Percentiles rank a stretch among this genome's conserved stretches.
phyloP scores from a whole-genome alignment of 2,797 vertebrate species.

The Microhierax caerulescens region DNA sequence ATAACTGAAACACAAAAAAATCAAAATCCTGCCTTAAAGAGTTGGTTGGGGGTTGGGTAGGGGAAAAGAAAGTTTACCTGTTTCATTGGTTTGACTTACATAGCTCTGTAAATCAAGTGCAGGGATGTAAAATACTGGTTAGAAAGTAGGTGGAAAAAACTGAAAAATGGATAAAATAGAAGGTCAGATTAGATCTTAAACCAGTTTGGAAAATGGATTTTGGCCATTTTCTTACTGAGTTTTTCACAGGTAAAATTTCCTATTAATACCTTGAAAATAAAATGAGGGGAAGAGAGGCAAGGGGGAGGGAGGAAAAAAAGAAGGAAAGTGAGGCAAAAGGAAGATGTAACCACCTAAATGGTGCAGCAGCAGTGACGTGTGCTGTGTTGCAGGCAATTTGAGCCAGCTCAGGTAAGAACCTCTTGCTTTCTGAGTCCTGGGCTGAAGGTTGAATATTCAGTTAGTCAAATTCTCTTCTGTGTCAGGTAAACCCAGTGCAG shows the following conservation, averaged over 20 bases:
- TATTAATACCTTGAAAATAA: background rate
- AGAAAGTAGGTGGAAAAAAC: background rate
- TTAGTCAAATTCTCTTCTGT: background rate
- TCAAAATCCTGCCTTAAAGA: background rate
- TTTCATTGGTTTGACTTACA: background rate
- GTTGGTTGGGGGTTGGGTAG: background rate
- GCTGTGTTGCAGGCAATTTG: background rate
- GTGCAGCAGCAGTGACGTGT: background rate
- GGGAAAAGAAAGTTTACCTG: background rate
- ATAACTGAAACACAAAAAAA: background rate
- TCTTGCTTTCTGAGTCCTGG: background rate
- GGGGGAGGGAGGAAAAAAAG: accelerated
- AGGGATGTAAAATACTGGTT: background rate
- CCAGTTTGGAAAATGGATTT: background rate
- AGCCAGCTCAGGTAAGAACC: background rate
- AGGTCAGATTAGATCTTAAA: background rate
- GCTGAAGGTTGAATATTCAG: background rate
- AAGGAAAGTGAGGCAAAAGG: background rate
- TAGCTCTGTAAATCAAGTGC: background rate
- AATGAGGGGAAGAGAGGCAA: accelerated
- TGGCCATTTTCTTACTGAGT: background rate
- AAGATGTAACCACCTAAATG: background rate
- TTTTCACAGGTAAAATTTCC: background rate
- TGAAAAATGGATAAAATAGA: background rate
- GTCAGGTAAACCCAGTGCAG: background rate